These are phyloP conservation scores for Glaucidium brasilianum DNA, from an alignment of 2,113 vertebrate genomes.

Conservation along the genomic window DNA sequence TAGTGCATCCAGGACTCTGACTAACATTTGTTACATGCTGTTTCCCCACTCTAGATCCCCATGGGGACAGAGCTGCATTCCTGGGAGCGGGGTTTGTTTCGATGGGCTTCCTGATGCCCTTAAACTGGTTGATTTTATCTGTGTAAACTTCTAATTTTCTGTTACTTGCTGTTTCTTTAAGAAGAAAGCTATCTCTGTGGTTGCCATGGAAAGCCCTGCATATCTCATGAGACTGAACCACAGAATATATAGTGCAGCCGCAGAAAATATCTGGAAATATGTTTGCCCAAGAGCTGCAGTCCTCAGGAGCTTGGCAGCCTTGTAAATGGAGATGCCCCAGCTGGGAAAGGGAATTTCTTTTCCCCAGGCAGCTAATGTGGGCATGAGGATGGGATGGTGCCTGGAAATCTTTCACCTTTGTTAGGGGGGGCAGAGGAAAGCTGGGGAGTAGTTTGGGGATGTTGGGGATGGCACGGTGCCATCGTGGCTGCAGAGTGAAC, in stretches of 20 bases:
- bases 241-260: not conserved
- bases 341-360: slow-evolving; percentile 26
- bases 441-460: not conserved
- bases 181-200: slow-evolving; percentile 7
- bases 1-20: not conserved
- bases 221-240: slow-evolving; percentile 46
- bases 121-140: not conserved
- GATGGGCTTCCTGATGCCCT: not conserved
- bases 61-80: not conserved
- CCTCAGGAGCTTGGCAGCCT: slow-evolving; percentile 14
- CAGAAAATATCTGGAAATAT: slow-evolving; percentile 55
- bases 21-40: not conserved
- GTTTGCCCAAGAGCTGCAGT: not conserved
- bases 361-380: not conserved
- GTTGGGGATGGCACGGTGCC: not conserved
- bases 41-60: not conserved
- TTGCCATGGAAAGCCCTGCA: slow-evolving; percentile 54
- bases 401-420: not conserved
- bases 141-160: not conserved
- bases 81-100: not conserved
- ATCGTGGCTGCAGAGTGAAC: accelerated
- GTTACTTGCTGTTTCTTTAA: slow-evolving; percentile 30
- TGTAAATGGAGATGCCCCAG: slow-evolving; percentile 10
- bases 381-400: not conserved
- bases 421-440: not conserved